Conservation (phyloP, 1,140 invertebrate species). For the Sinella curviseta region DNA sequence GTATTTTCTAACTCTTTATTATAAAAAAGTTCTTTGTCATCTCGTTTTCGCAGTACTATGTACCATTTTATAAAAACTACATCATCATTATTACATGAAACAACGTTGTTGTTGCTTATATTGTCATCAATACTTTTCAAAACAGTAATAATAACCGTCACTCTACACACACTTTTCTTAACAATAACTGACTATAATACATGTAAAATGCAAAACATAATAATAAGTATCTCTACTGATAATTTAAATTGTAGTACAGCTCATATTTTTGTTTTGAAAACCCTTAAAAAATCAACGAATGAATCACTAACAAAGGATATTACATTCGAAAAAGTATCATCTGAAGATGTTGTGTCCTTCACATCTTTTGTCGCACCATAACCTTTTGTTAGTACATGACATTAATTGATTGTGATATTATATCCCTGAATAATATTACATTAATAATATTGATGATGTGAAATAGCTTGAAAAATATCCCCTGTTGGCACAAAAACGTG, state of each 20-base stretch:
- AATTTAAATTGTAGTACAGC: conserved; percentile 7
- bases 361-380: background rate
- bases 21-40: background rate
- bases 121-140: background rate
- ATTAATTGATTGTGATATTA: conserved; percentile 1
- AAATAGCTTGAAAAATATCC: background rate
- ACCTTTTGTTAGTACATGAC: background rate
- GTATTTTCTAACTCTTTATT: background rate
- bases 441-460: background rate
- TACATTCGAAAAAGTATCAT: background rate
- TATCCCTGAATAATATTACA: background rate
- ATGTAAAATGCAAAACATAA: conserved; percentile 18
- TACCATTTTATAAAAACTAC: background rate
- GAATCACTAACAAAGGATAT: conserved; percentile 12
- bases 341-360: background rate
- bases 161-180: too few species aligned
- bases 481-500: conserved; percentile 7
- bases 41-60: too few species aligned
- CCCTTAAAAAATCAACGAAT: background rate
- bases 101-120: too few species aligned
- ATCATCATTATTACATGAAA: background rate
- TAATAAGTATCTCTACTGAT: too few species aligned
- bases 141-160: too few species aligned
- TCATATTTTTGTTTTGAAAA: background rate
- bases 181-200: background rate